A percentile compares a stretch with the other conserved stretches of the same genome.
Evolutionary conservation across 2,888 invertebrate species (phyloP).

Genomic region (Pheosia gnoma): DNA sequence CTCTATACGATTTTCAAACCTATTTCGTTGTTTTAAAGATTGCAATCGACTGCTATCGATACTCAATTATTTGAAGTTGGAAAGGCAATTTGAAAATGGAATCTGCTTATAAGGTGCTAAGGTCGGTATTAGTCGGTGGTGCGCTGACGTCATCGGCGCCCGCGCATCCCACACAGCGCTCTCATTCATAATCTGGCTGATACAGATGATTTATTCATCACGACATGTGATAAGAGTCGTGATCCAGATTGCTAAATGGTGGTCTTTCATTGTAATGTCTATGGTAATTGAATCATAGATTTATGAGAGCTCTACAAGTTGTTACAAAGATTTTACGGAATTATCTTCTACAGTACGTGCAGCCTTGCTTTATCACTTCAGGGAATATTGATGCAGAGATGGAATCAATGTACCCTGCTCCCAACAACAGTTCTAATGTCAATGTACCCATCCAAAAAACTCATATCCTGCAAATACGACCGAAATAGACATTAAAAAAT

Average conservation of each 20-base stretch:
- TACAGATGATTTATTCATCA: constrained; percentile 69
- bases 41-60: constrained; percentile 15
- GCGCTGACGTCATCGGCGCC: constrained; percentile 67
- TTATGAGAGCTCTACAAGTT: constrained; percentile 13
- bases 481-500: constrained; percentile 73
- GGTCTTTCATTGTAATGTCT: constrained; percentile 38
- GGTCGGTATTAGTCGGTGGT: constrained; percentile 46
- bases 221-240: constrained; percentile 53
- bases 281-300: constrained; percentile 28
- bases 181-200: constrained; percentile 56
- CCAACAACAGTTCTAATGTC: constrained; percentile 33
- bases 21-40: constrained; percentile 24
- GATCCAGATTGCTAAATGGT: constrained; percentile 55
- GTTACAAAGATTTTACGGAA: constrained; percentile 13
- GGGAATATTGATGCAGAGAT: not conserved
- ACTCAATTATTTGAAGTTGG: constrained; percentile 22
- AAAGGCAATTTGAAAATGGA: constrained; percentile 46
- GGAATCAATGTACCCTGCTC: not conserved
- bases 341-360: not conserved
- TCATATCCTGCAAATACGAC: constrained; percentile 75
- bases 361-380: not conserved
- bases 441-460: constrained; percentile 53
- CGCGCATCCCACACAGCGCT: constrained; percentile 66
- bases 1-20: constrained; percentile 20
- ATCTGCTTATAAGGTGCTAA: constrained; percentile 49